Evolutionary conservation across 1,140 invertebrate species (phyloP), one percentile per base, ranked within the genome.

Genomic region (Rhopalosiphum padi): DNA sequence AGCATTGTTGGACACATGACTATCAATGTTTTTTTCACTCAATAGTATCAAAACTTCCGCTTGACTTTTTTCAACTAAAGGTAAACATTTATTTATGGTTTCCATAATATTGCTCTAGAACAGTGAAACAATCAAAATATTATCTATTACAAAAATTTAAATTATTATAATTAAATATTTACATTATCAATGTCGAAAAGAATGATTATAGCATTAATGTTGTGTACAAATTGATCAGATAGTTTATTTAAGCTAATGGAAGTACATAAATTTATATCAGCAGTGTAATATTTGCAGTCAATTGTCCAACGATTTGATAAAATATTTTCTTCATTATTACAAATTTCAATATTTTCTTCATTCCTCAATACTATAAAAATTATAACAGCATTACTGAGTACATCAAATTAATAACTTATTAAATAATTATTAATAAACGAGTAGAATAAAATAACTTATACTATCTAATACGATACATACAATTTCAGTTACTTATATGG

Each of bases 121-220:
- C 30, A 48, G 18, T 51, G 0, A 55, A 55, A 89, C 25, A 25
- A 25, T 92, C 4, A 89, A 89, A 55, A 41, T 25, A 53, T 37
- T 43, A 43, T 30, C 11, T 25, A 55, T 23, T 53, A 30, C 18
- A 30, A 21, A 68, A n/a, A 51, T n/a, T 68, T 8, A 60, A 25
- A 68, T 43, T 25, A 60, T 90, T 60, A 43, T 68, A 68, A n/a
- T 68, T 11, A 91, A 51, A 93, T 51, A 82, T 41, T 93, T 53
- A 93, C 91, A 7, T 93, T 60, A 86, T 93, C 25, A 43, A 41
- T 41, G 35, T 60, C 15, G 22, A 86, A 93, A 37, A 93, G 35
- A 93, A 93, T 83, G 41, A 93, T 93, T 51, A 93, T 86, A 83
- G 91, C 91, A 86, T 93, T 93, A 53, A 93, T 93, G 55, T 86